Evolutionary conservation across 2,888 invertebrate species (phyloP), one percentile per base, ranked within the genome.

Genomic region (Spodoptera picta): DNA sequence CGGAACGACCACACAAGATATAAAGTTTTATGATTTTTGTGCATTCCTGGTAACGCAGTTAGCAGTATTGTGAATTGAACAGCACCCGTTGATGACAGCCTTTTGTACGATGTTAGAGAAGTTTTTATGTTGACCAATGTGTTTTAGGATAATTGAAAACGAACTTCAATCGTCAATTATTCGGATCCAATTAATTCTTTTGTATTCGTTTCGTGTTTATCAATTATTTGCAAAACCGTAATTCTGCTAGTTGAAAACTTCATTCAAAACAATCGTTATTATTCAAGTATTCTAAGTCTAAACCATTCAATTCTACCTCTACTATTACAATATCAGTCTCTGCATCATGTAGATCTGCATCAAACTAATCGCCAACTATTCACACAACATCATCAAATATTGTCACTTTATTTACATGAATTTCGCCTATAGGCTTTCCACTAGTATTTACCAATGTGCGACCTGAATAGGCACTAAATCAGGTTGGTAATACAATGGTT

Each of bases 11-110:
- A 72, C 81, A 75, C 62, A 53, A 71, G 69, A 60, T 65, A 73
- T 78, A 75, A 74, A 61, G 61, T 77, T 84, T 82, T 84, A 82
- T 77, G 80, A 80, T 77, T 81, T 83, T 80, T 80, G 78, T 80
- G 80, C 79, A 80, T 72, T 80, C 72, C 62, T 67, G 68, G 68
- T 75, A 62, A 72, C 71, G 71, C 72, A 66, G 75, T 79, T 75
- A 74, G 65, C 71, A 65, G 66, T 62, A 65, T 49, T 68, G 50
- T 56, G 60, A 54, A 79, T 73, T 73, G 69, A 69, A 70, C 56
- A 14, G 69, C 58, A 45, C 11, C 43, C 48, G 43, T 46, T 65
- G 52, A 60, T 67, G 48, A 65, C 57, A 68, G 42, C 27, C 57
- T 65, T 69, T 68, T 64, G 43, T 60, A 36, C 27, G 2, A 10